Evolutionary conservation across 2,113 vertebrate species (phyloP).

Genomic region (Antechinus stuartii): DNA sequence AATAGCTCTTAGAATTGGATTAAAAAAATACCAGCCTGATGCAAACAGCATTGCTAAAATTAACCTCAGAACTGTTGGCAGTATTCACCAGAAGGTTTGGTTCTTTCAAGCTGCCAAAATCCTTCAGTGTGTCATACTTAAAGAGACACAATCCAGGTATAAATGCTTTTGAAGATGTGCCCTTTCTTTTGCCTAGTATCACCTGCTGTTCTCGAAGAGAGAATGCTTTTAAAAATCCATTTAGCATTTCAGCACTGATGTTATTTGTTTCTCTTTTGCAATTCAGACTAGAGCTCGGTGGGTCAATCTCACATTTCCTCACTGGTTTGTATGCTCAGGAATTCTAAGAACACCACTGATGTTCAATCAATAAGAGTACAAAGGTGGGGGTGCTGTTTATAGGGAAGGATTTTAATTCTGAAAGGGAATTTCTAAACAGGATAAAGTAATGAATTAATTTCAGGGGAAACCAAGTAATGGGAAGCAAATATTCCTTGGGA

Average conservation of each 20-base stretch:
- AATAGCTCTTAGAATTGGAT: neutral
- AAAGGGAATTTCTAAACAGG: conserved; percentile 27
- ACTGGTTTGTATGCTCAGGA: neutral
- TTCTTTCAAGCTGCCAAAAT: neutral
- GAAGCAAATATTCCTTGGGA: neutral
- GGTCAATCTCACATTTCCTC: neutral
- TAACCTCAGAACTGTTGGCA: neutral
- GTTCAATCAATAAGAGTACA: neutral
- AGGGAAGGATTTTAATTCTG: neutral
- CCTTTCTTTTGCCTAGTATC: neutral
- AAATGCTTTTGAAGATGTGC: neutral
- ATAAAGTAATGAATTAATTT: conserved; percentile 44
- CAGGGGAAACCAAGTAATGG: neutral
- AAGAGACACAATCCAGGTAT: conserved; percentile 6
- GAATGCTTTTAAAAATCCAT: neutral
- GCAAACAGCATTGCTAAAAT: neutral
- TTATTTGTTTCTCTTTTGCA: conserved; percentile 31
- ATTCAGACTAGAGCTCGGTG: neutral
- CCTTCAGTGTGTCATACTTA: neutral
- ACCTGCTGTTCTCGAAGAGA: neutral
- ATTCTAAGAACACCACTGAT: conserved; percentile 37
- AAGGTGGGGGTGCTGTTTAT: neutral
- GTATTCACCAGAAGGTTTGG: neutral
- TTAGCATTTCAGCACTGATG: neutral
- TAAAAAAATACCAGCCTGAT: neutral